Evolutionary conservation across 2,888 invertebrate genomes (phyloP).

Genomic region (Mimachlamys varia): DNA sequence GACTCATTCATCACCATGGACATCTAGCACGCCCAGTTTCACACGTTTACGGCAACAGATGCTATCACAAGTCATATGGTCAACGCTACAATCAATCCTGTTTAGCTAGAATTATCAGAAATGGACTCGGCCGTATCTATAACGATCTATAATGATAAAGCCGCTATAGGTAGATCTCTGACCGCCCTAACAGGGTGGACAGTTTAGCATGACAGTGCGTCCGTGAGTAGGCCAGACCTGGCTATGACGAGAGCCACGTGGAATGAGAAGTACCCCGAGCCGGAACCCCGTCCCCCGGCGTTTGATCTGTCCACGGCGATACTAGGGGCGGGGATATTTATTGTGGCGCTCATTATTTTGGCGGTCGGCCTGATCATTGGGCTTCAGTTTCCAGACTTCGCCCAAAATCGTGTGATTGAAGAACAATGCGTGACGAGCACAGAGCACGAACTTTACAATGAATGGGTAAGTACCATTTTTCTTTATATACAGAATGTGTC

Average conservation of each 20-base stretch:
- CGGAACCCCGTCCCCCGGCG: background rate
- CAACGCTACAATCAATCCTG: background rate
- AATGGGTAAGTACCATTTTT: slow-evolving; percentile 38
- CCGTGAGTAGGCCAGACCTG: background rate
- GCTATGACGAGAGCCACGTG: slow-evolving; percentile 27
- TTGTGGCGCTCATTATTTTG: slow-evolving; percentile 39
- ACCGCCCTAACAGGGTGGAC: background rate
- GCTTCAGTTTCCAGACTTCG: slow-evolving; percentile 39
- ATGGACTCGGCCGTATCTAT: background rate
- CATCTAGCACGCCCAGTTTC: background rate
- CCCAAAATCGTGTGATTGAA: slow-evolving; percentile 32
- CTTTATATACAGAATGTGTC: background rate
- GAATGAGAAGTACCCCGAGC: slow-evolving; percentile 7
- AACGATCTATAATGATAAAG: background rate
- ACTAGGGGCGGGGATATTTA: slow-evolving; percentile 37
- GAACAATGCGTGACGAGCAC: slow-evolving; percentile 36
- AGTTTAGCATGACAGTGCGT: background rate
- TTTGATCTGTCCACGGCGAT: slow-evolving; percentile 36
- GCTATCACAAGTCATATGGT: background rate
- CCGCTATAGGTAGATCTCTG: background rate
- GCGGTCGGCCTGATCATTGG: slow-evolving; percentile 40
- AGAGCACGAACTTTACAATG: slow-evolving; percentile 28
- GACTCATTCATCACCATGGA: background rate
- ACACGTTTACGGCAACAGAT: background rate
- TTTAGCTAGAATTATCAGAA: background rate